These are phyloP conservation scores for Augochlora pura DNA, from an alignment of 1,140 invertebrate species.

Conservation along the genomic window DNA sequence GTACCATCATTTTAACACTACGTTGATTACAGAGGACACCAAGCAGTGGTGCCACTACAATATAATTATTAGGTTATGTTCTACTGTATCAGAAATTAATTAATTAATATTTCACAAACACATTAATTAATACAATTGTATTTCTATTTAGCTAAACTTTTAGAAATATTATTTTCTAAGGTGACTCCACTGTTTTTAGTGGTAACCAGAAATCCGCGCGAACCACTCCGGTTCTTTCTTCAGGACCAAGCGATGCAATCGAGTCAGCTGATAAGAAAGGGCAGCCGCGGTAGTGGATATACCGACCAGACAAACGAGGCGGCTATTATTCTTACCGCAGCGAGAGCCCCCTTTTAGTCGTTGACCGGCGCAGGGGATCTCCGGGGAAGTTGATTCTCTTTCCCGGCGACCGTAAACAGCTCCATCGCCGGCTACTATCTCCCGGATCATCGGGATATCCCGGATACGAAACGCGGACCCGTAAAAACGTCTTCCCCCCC, in stretches of 20 bases:
- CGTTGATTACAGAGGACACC: too few relatives aligned
- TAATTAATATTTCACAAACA: too few relatives aligned
- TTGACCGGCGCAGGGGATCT: slow-evolving; percentile 4
- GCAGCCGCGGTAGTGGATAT: neutral
- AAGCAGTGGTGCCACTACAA: too few relatives aligned
- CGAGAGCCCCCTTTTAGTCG: neutral
- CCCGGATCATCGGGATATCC: slow-evolving; percentile 16
- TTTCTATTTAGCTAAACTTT: too few relatives aligned
- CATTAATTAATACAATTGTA: too few relatives aligned
- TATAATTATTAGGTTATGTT: too few relatives aligned
- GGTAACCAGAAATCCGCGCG: too few relatives aligned
- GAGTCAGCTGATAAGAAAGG: slow-evolving; percentile 18
- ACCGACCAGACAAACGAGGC: neutral
- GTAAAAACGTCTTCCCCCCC: neutral
- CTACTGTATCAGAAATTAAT: too few relatives aligned
- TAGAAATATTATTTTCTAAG: too few relatives aligned
- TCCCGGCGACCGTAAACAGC: slow-evolving; percentile 39
- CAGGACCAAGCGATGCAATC: slow-evolving; percentile 4
- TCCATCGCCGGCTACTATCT: slow-evolving; percentile 28
- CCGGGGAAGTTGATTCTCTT: slow-evolving; percentile 13
- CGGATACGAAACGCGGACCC: slow-evolving; percentile 4
- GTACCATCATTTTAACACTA: too few relatives aligned
- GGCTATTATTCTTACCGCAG: neutral
- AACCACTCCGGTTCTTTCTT: too few relatives aligned
- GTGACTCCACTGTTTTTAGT: too few relatives aligned